Evolutionary conservation across 2,888 invertebrate species (phyloP), one percentile per base, ranked within the genome.

Genomic region (Nemapogon koenigi): DNA sequence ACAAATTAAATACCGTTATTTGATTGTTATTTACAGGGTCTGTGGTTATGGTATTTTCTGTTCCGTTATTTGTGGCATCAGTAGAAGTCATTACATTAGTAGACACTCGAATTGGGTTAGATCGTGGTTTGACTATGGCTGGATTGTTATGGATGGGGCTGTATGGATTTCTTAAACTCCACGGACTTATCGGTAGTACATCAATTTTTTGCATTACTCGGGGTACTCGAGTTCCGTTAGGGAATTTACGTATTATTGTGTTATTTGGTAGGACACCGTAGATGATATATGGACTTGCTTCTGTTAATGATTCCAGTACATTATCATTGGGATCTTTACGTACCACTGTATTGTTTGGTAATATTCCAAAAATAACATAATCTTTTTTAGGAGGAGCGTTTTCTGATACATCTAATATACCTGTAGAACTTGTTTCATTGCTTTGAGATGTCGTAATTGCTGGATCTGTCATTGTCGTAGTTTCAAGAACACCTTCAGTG

Each of bases 181-280:
- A 73, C 60, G 82, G 82, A 55, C 82, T 81, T 59, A 82, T 81
- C 71, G 82, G 75, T 66, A 81, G 70, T 69, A 82, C 65, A 66
- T 82, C 82, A 71, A 81, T 79, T 67, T 75, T 75, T 68, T 76
- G 75, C 62, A 70, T 72, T 57, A 76, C 62, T 58, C 87, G 86
- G 67, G 89, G 88, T 65, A 89, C 85, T 67, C 86, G 75, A 60
- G 89, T 89, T 64, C 90, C 90, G 57, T 90, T 90, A 47, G 89
- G 89, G 62, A 86, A 90, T 75, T 87, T 89, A 72, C 87, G 85
- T 61, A 90, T 86, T 63, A 89, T 78, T 62, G 86, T 88, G 70
- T 89, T 89, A 78, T 89, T 88, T 49, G 89, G 89, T 63, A 85
- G 86, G 55, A 89, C 83, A 61, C 89, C 89, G 55, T 87, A 87